phyloP scores from a whole-genome alignment of 2,113 vertebrate genomes.

The Shinisaurus crocodilurus region DNA sequence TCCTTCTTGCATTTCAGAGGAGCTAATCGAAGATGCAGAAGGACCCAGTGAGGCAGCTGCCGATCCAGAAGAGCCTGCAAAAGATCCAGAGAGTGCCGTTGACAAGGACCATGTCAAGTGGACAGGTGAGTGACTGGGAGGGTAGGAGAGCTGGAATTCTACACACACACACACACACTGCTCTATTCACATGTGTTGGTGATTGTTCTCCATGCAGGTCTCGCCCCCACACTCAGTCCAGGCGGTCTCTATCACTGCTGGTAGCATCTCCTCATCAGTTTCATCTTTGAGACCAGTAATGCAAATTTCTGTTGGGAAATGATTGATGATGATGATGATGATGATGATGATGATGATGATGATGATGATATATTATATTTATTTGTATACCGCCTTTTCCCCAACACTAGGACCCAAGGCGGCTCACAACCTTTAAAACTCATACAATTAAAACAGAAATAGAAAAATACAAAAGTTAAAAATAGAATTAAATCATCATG shows the following conservation, averaged over 20 bases:
- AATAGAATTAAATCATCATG: not conserved
- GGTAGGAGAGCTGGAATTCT: not conserved
- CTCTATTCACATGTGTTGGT: not conserved
- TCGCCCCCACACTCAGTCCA: not conserved
- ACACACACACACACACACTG: not conserved
- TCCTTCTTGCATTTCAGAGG: conserved; percentile 87
- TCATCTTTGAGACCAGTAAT: not conserved
- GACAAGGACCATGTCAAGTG: conserved; percentile 95
- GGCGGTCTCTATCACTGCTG: not conserved
- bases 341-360: too few species aligned
- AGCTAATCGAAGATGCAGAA: conserved; percentile 94
- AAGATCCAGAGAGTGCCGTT: conserved; percentile 91
- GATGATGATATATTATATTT: too few species aligned
- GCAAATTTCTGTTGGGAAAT: not conserved
- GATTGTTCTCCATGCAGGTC: too few species aligned
- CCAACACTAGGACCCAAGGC: too few species aligned
- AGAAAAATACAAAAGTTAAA: too few species aligned
- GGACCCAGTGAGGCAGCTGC: conserved; percentile 88
- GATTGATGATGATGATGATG: too few species aligned
- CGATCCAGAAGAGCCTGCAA: conserved; percentile 93
- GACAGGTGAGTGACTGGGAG: conserved; percentile 83
- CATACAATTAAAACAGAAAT: too few species aligned
- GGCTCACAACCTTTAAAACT: too few species aligned
- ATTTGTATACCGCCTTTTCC: too few species aligned
- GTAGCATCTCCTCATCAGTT: not conserved